These are phyloP conservation scores for Setophaga coronata DNA, from an alignment of 2,113 vertebrate species.

Conservation along the genomic window DNA sequence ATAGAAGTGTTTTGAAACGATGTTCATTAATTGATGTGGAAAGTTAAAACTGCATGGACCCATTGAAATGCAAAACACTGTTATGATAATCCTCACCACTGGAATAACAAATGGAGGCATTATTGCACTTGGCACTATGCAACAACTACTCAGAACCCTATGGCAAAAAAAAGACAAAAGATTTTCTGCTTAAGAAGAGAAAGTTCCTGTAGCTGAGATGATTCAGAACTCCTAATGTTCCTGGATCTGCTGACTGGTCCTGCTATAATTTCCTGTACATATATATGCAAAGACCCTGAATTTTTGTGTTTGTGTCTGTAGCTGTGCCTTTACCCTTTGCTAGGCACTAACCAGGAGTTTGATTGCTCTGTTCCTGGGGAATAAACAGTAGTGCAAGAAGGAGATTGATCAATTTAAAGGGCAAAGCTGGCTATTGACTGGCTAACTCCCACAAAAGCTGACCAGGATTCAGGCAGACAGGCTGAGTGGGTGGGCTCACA, in stretches of 20 bases:
- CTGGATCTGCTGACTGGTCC: background rate
- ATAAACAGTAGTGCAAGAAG: background rate
- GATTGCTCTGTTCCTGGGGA: background rate
- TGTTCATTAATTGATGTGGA: slow-evolving; percentile 12
- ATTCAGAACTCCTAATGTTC: background rate
- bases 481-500: background rate
- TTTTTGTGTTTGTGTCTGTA: background rate
- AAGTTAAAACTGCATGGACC: background rate
- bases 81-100: background rate
- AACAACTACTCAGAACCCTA: background rate
- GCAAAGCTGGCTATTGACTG: background rate
- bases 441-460: background rate
- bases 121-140: background rate
- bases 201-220: background rate
- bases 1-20: background rate
- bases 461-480: background rate
- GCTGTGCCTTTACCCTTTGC: background rate
- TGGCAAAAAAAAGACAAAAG: background rate
- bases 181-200: background rate
- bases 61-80: slow-evolving; percentile 7
- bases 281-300: background rate
- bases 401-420: background rate
- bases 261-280: background rate
- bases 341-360: background rate
- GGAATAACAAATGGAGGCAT: background rate